Base-by-base conservation (phyloP, 1,140 invertebrate species). In the Atta cephalotes region DNA sequence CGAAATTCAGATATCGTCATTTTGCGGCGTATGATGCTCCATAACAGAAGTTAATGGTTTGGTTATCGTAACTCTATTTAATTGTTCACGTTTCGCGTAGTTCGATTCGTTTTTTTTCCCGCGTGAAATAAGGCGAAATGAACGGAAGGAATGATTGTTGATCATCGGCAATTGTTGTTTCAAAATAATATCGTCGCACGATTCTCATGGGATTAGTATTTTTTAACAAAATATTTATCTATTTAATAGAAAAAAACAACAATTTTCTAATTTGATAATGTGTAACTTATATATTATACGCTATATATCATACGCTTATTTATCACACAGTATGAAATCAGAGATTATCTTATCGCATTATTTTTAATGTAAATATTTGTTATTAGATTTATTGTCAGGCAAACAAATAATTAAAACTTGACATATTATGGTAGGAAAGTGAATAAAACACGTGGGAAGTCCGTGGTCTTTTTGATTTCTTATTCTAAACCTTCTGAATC, bases 61-160 rank as follows among this genome's bases (percentile, higher is more conserved):
- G 51, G 70, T 84, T 90, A 91, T 90, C 74, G 63, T 91, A 88
- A 87, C 72, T 88, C 39, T 79, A 81, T 89, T 89, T 86, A 90
- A 87, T 49, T 84, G 56, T 39, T 39, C 58, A 58, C 28, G n/a
- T 89, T 74, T 0, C 25, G 18, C 56, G 21, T 72, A 87, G 31
- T 39, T 60, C 12, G 18, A 18, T 70, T 25, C 53, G 56, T 76
- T 39, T 76, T 39, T 25, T 85, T 71, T 49, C 56, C 7, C 25
- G 49, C 68, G 56, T 56, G 56, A 86, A 81, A 62, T 31, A 89
- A 82, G 62, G 2, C 12, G 25, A 66, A 14, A 74, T 51, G 3
- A 16, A 76, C n/a, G 7, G 6, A 21, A 60, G 10, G 12, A 35
- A 35, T 2, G 25, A 82, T 51, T 51, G 3, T 51, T 51, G 49